These are phyloP conservation scores for Dufourea novaeangliae DNA, from an alignment of 1,140 invertebrate genomes.

Conservation along the genomic window DNA sequence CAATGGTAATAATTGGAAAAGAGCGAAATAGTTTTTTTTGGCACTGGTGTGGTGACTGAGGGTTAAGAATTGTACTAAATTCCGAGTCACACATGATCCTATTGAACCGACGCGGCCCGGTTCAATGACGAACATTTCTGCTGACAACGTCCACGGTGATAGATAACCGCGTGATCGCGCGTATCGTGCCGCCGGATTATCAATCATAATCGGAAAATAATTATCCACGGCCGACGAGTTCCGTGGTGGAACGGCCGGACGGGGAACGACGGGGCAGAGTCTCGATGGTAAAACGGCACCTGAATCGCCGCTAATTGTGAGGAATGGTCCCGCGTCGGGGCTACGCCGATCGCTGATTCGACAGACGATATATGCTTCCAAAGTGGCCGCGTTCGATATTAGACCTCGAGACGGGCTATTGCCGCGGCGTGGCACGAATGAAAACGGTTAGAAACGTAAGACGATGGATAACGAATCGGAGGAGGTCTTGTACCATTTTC, in stretches of 20 bases:
- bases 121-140: conserved; percentile 20
- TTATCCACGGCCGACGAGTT: conserved; percentile 58
- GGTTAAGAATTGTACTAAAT: no score
- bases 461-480: background rate
- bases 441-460: background rate
- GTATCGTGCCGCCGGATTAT: conserved; percentile 52
- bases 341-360: conserved; percentile 62
- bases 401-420: conserved; percentile 13
- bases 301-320: conserved; percentile 70
- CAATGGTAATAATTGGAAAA: no score
- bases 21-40: no score
- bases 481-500: no score
- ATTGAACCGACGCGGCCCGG: background rate
- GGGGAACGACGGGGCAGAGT: conserved; percentile 16
- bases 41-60: no score
- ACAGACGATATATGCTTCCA: conserved; percentile 44
- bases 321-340: conserved; percentile 64
- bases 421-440: background rate
- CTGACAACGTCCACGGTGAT: conserved; percentile 37
- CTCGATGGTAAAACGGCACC: conserved; percentile 51
- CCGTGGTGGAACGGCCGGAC: conserved; percentile 44
- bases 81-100: conserved; percentile 7
- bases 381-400: conserved; percentile 31
- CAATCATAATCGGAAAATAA: conserved; percentile 72
- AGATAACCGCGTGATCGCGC: conserved; percentile 47